Base-by-base conservation (phyloP, 2,113 vertebrate genomes). In the Corynorhinus townsendii region DNA sequence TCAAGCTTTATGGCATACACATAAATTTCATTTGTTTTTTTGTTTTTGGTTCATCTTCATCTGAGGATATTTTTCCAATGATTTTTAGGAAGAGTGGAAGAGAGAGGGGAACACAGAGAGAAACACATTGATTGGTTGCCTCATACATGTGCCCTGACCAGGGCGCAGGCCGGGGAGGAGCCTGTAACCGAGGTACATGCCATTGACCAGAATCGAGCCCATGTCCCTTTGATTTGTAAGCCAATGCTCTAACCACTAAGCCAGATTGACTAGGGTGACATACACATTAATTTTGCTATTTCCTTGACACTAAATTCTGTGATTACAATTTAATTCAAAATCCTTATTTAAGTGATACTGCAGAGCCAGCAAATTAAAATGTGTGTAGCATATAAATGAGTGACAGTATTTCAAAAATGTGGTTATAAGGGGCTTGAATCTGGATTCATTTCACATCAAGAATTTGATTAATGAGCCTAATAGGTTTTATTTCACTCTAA, bases 291-390 rank as follows among this genome's bases (percentile, higher is more conserved):
- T n/a, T 84, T 28, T 84, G 19, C 40, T 81, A 45, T 85, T 68
- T 96, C 28, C 43, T 59, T 82, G 20, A 85, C 64, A 38, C 79
- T 62, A 90, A 72, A 94, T 75, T 91, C 12, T 28, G 35, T 89
- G 62, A 69, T 82, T 81, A 86, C 11, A 95, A 69, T 94, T 88
- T 82, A 93, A 82, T 80, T 47, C 6, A 86, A 86, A 95, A 92
- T 56, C 22, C 9, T 5, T 33, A 11, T 81, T 88, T 81, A 76
- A 94, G n/a, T 72, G 33, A 84, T 66, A 92, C 4, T 45, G 54
- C 16, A 35, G 49, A 81, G 10, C 8, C 5, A 77, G 40, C 20
- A 95, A 84, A 85, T 93, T 79, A 89, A 95, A 86, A 95, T 0
- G 0, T 90, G 8, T 71, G 7, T 43, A 52, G 9, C 43, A 71